phyloP scores from a whole-genome alignment of 2,797 vertebrate genomes.

The Eremophila alpestris region DNA sequence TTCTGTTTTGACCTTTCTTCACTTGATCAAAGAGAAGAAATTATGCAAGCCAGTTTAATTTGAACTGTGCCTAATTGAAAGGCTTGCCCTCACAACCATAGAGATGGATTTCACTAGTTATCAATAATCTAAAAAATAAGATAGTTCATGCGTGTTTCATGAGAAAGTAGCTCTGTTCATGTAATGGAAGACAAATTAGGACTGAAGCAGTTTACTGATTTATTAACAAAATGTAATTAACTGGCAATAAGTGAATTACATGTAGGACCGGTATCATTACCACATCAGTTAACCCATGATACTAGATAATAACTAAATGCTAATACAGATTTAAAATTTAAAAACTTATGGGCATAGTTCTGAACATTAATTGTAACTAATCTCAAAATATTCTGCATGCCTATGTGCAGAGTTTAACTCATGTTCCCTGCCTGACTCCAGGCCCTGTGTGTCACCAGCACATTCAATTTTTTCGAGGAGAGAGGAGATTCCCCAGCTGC shows the following conservation, averaged over 20 bases:
- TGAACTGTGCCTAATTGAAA: not conserved
- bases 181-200: not conserved
- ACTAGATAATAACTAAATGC: not conserved
- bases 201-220: not conserved
- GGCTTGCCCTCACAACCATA: not conserved
- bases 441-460: not conserved
- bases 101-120: not conserved
- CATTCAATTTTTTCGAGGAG: accelerated
- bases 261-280: not conserved
- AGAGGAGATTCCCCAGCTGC: not conserved
- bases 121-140: not conserved
- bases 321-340: not conserved
- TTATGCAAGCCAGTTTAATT: not conserved
- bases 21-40: not conserved
- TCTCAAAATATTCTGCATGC: not conserved
- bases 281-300: not conserved
- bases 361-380: not conserved
- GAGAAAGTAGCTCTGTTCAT: not conserved
- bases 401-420: not conserved
- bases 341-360: not conserved
- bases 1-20: not conserved
- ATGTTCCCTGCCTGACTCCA: not conserved
- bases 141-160: not conserved
- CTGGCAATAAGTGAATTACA: not conserved
- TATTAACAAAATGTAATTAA: not conserved